Conservation (phyloP, 2,113 vertebrate species). For the mouse (Mus musculus) region DNA sequence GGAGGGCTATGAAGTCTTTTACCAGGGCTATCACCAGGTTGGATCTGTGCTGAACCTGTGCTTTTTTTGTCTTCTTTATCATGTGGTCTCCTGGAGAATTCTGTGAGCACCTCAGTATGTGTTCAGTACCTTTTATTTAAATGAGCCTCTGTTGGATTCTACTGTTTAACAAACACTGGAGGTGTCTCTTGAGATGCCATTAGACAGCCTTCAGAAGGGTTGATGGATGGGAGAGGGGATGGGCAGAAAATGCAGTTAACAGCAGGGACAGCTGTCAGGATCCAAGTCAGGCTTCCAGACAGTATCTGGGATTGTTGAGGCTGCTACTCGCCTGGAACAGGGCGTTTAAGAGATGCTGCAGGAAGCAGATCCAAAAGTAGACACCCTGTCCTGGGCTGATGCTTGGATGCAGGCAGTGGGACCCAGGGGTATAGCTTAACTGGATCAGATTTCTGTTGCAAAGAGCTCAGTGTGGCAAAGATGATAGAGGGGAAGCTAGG, state of each 20-base stretch:
- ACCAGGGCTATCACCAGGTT: neutral
- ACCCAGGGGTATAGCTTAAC: neutral
- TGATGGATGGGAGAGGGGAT: neutral
- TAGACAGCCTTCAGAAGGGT: neutral
- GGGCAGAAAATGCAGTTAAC: neutral
- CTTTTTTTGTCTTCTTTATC: neutral
- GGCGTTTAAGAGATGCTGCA: neutral
- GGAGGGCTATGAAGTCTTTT: neutral
- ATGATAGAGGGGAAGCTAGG: neutral
- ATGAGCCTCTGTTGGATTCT: neutral
- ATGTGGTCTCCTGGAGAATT: neutral
- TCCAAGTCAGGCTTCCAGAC: neutral
- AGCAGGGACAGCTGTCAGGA: neutral
- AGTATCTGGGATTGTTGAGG: too few species aligned
- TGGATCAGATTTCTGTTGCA: neutral
- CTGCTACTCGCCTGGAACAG: too few species aligned
- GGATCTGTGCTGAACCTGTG: neutral
- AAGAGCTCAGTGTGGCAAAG: neutral
- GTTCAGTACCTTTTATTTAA: neutral
- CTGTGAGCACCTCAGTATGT: neutral
- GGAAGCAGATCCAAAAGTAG: neutral
- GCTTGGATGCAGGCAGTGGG: neutral
- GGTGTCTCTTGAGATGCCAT: neutral
- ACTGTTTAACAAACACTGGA: neutral
- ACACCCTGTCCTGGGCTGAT: accelerated